These are phyloP conservation scores for Stenoptilia bipunctidactyla DNA, from an alignment of 2,888 invertebrate genomes.

Conservation along the genomic window DNA sequence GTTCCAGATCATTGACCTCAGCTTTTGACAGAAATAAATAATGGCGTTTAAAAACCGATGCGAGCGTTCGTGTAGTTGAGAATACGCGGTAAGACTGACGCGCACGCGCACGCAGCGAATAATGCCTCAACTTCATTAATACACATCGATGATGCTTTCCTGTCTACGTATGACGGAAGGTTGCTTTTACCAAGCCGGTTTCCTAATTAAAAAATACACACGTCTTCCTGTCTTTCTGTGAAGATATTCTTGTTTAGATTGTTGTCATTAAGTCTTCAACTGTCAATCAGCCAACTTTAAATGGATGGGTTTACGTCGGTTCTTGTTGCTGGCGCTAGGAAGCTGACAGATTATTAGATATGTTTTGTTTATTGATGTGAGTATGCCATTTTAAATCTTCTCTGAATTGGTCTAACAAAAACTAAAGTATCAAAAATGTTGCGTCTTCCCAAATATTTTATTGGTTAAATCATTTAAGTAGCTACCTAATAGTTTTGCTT, in stretches of 20 bases:
- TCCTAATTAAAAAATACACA: slow-evolving; percentile 56
- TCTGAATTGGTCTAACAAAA: no score
- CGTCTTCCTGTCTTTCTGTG: slow-evolving; percentile 24
- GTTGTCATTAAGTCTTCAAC: slow-evolving; percentile 12
- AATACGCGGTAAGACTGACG: slow-evolving; percentile 56
- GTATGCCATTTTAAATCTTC: no score
- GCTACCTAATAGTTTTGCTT: no score
- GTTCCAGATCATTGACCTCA: slow-evolving; percentile 42
- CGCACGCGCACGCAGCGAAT: slow-evolving; percentile 20
- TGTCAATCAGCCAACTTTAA: slow-evolving; percentile 9
- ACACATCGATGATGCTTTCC: slow-evolving; percentile 60
- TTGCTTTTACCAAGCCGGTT: slow-evolving; percentile 60
- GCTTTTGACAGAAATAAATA: slow-evolving; percentile 25
- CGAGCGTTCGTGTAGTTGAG: slow-evolving; percentile 37
- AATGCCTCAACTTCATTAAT: slow-evolving; percentile 59
- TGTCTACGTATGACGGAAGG: slow-evolving; percentile 59
- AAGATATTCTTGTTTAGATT: slow-evolving; percentile 3
- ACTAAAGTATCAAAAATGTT: no score
- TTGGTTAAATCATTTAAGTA: no score
- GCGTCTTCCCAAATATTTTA: no score
- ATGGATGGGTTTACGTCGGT: no score
- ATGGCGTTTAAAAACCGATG: slow-evolving; percentile 23
- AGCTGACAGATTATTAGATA: no score
- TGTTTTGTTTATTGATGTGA: no score
- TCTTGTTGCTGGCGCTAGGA: no score